Conservation (phyloP, 53 echinoderm and acorn worm species). For the Astropecten irregularis region DNA sequence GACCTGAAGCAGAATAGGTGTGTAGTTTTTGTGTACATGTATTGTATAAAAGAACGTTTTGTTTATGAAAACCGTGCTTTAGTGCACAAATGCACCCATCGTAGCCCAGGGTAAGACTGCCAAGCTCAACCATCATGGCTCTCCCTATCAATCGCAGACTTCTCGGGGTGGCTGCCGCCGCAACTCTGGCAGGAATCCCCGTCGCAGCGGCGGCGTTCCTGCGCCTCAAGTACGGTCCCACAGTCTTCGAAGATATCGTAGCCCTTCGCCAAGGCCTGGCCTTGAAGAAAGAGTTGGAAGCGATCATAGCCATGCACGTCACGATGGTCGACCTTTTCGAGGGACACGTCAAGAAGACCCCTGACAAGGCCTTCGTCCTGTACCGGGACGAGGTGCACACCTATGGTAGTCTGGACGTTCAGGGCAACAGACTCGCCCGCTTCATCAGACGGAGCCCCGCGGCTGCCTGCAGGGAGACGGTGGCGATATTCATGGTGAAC, state of each 20-base stretch:
- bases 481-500: constrained; percentile 64
- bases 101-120: too few relatives aligned
- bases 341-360: constrained; percentile 5
- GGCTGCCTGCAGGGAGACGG: constrained; percentile 33
- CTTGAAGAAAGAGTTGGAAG: background rate
- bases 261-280: background rate
- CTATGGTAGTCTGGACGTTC: constrained; percentile 43
- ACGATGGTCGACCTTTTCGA: constrained; percentile 55
- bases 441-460: constrained; percentile 42
- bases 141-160: background rate
- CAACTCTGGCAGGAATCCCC: constrained; percentile 2
- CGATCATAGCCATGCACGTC: background rate
- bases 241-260: constrained; percentile 1
- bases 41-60: too few relatives aligned
- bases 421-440: constrained; percentile 53
- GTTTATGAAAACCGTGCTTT: too few relatives aligned
- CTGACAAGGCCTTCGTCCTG: constrained; percentile 62
- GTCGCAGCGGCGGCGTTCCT: constrained; percentile 1
- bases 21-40: too few relatives aligned
- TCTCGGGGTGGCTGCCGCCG: background rate
- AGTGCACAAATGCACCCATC: too few relatives aligned
- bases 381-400: constrained; percentile 48
- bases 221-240: constrained; percentile 31
- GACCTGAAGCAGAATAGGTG: too few relatives aligned
- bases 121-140: too few relatives aligned